A percentile compares a stretch with the other conserved stretches of the same genome.
phyloP scores from a whole-genome alignment of 2,888 invertebrate species.

The Apocheima hispidaria region DNA sequence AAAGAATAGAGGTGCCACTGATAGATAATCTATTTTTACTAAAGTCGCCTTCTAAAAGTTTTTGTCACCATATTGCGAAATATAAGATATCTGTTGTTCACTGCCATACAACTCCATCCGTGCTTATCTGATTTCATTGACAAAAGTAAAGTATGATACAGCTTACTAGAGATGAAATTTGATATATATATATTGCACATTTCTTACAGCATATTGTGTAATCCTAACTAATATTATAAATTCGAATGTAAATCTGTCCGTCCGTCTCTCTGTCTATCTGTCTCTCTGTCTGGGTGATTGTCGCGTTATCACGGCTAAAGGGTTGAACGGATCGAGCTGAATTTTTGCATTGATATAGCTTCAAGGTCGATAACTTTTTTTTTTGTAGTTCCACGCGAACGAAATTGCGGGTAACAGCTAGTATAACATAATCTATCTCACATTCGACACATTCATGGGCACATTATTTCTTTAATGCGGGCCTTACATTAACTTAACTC shows the following conservation, averaged over 20 bases:
- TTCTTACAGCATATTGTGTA: not conserved
- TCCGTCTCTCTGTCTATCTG: no score
- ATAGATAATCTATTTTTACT: constrained; percentile 42
- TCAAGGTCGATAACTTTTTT: no score
- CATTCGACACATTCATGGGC: not conserved
- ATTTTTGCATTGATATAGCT: no score
- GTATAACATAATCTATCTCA: not conserved
- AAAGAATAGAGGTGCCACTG: constrained; percentile 32
- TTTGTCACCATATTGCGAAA: constrained; percentile 26
- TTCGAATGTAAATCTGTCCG: no score
- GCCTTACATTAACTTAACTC: constrained; percentile 13
- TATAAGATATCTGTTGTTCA: constrained; percentile 2
- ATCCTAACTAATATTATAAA: no score
- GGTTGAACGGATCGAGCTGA: no score
- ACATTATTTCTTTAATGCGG: constrained; percentile 1
- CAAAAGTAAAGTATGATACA: constrained; percentile 3
- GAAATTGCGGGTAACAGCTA: no score
- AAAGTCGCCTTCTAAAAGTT: constrained; percentile 16
- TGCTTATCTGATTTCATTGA: constrained; percentile 18
- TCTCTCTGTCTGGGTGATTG: no score
- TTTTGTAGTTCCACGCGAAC: not conserved
- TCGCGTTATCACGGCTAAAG: no score
- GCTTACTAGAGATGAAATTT: not conserved
- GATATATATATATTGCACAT: not conserved
- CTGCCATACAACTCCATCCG: not conserved